Evolutionary conservation across 2,113 vertebrate genomes (phyloP), one percentile per base, ranked within the genome.

Genomic region (Triplophysa dalaica): DNA sequence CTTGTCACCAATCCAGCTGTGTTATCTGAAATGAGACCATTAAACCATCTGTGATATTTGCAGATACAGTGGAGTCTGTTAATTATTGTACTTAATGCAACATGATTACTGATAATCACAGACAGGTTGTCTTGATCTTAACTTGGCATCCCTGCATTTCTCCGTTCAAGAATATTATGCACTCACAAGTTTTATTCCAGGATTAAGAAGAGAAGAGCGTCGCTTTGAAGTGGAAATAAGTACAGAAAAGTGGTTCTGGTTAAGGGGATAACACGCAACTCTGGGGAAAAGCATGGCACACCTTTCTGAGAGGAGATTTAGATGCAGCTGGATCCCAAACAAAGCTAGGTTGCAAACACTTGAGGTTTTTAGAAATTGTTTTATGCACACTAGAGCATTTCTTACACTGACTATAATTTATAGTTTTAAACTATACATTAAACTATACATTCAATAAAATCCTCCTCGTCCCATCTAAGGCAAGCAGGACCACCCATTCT

Each of bases 1-100:
- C 89, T 88, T 38, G 95, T 89, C 91, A 96, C 91, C 68, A 98
- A 93, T 56, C 95, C 96, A 65, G 97, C 96, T 45, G 96, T 95
- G 91, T 97, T 98, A 89, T 98, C 97, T 98, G 88, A 10, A 70
- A 66, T 12, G 29, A 50, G n/a, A 60, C 16, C 56, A 26, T 61
- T 13, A 75, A 52, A n/a, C 17, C 38, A 11, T 38, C 0, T 38
- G 33, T 38, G 6, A 56, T 62, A 21, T 48, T 63, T 26, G 43
- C 41, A 75, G 14, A 63, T 50, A 48, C n/a, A 29, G 17, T 63
- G 14, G 22, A 50, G 43, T 1, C 4, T 24, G 22, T 63, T 19
- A 2, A 50, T 50, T 2, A 74, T 62, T 61, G 1, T 12, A 24
- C 38, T 61, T 62, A 17, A 56, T 72, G 13, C 69, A 76, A 52